These are phyloP conservation scores for Gryon sp. DNA, from an alignment of 1,140 invertebrate genomes.

Conservation along the genomic window DNA sequence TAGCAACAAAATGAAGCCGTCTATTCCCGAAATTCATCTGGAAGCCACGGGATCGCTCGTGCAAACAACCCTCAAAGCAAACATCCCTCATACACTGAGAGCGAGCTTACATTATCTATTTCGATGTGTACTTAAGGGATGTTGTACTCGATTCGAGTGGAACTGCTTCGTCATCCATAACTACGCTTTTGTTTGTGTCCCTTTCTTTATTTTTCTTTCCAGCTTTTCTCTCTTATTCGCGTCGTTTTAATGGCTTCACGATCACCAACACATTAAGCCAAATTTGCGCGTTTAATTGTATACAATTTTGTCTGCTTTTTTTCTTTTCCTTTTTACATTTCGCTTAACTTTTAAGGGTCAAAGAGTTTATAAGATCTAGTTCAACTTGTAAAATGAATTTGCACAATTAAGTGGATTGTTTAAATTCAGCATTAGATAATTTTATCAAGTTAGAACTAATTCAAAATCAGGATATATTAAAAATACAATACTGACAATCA, in stretches of 20 bases:
- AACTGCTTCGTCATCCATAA: slow-evolving; percentile 56
- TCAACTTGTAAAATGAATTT: too few species aligned
- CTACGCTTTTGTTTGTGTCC: slow-evolving; percentile 51
- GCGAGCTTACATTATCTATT: slow-evolving; percentile 74
- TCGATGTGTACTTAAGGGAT: slow-evolving; percentile 74
- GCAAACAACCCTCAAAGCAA: slow-evolving; percentile 73
- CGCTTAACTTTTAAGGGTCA: slow-evolving; percentile 14
- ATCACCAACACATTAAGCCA: slow-evolving; percentile 39
- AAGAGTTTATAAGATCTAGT: too few species aligned
- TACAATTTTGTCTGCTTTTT: slow-evolving; percentile 2
- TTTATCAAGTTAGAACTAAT: too few species aligned
- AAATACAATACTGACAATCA: too few species aligned
- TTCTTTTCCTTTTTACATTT: slow-evolving; percentile 10
- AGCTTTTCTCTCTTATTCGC: not conserved
- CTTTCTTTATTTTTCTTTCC: slow-evolving; percentile 14
- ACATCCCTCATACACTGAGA: slow-evolving; percentile 69
- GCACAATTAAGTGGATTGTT: slow-evolving; percentile 20
- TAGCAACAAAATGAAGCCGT: slow-evolving; percentile 63
- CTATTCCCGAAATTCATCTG: slow-evolving; percentile 63
- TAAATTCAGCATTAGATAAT: slow-evolving; percentile 45
- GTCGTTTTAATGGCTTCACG: not conserved
- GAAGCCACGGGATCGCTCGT: slow-evolving; percentile 67
- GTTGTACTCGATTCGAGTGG: slow-evolving; percentile 62
- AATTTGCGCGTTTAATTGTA: slow-evolving; percentile 53
- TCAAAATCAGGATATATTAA: too few species aligned